Base-by-base conservation (phyloP, 2,797 vertebrate species). In the Siniperca undulata region DNA sequence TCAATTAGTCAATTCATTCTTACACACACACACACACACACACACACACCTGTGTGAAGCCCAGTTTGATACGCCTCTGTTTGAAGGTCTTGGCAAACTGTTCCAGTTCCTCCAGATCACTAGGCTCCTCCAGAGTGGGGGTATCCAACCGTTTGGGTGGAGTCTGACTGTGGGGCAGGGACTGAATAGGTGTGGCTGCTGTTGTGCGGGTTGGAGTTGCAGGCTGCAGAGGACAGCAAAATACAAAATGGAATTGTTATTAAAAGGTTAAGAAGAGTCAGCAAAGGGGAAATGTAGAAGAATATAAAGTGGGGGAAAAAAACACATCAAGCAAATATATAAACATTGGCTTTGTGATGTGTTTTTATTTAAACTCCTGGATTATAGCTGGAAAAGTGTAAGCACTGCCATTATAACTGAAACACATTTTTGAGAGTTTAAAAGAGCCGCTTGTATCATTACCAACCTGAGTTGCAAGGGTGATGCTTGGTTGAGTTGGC, bases 71-170 rank as follows among this genome's bases (percentile, higher is more conserved):
- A 84, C 98, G 97, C 94, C 99, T 97, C 95, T 99, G 99, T 96
- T 99, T 99, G 95, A 99, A 99, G 88, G 98, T 99, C 96, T 99
- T 99, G 93, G 99, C 98, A 95, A 99, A 99, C 94, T 99, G 98
- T 96, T 99, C 99, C 89, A 99, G 96, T 95, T 99, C 98, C 96
- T 99, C 99, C 91, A 99, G 97, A 94, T 99, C 99, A 90, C 99
- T 99, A 87, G 99, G 99, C 94, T 99, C 99, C 96, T 99, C 99
- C 95, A 99, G 94, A 91, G 97, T 98, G 82, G 98, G 97, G 77
- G 98, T 98, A 91, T 99, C 99, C 56, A 99, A 95, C 93, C 97
- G 97, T 96, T 99, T 99, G 96, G 98, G 98, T 95, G 98, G 96
- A 34, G 97, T 97, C 96, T 99, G 98, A 97, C 96, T 99, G 96